Evolutionary conservation across 2,888 invertebrate genomes (phyloP).

Genomic region (Melinaea menophilus): DNA sequence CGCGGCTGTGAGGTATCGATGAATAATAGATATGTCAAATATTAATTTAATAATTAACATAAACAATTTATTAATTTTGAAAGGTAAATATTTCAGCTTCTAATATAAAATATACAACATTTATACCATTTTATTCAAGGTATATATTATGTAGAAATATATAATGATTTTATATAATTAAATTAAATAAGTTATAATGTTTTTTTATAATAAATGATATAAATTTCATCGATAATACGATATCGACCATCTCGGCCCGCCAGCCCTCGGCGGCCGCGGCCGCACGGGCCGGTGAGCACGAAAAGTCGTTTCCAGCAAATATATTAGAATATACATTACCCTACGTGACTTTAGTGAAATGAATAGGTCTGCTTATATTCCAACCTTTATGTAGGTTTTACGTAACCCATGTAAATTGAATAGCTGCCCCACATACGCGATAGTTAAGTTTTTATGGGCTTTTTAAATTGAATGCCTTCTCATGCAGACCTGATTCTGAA

Average conservation of each 20-base stretch:
- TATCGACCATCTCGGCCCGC: conserved; percentile 22
- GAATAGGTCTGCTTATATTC: conserved; percentile 55
- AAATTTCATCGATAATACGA: conserved; percentile 12
- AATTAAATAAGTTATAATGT: neutral
- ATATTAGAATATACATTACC: conserved; percentile 79
- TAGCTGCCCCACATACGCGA: conserved; percentile 34
- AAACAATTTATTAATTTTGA: neutral
- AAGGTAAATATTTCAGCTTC: too few relatives aligned
- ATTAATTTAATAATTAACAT: neutral
- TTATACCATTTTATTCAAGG: too few relatives aligned
- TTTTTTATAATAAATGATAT: neutral
- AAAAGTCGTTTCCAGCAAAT: conserved; percentile 76
- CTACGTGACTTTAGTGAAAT: conserved; percentile 69
- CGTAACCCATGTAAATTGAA: conserved; percentile 37
- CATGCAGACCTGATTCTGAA: conserved; percentile 19
- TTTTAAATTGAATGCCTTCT: conserved; percentile 32
- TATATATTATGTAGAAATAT: too few relatives aligned
- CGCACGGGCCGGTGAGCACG: conserved; percentile 74
- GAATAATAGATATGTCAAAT: neutral
- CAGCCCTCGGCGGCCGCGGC: conserved; percentile 61
- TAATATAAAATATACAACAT: too few relatives aligned
- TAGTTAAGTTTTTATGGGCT: conserved; percentile 31
- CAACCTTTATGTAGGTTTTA: conserved; percentile 27
- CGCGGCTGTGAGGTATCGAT: conserved; percentile 33
- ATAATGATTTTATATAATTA: too few relatives aligned